Conservation (phyloP, 1,140 invertebrate genomes). For the Luehdorfia chinensis region DNA sequence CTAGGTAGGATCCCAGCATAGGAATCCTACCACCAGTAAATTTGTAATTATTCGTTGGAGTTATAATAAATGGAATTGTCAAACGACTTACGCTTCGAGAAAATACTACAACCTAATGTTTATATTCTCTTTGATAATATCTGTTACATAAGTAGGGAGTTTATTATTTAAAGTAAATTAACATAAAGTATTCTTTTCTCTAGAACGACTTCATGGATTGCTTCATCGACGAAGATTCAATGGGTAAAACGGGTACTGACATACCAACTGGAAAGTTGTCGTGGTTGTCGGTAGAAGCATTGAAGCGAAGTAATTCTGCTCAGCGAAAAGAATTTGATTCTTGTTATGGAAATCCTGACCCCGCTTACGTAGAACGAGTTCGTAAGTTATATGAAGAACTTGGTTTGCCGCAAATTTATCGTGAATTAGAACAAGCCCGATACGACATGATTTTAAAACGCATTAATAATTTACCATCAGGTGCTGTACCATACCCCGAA, state of each 20-base stretch:
- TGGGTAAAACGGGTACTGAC: conserved; percentile 90
- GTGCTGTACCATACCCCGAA: background rate
- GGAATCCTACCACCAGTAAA: too few relatives aligned
- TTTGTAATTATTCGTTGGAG: too few relatives aligned
- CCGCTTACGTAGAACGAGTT: conserved; percentile 81
- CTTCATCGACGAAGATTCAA: conserved; percentile 83
- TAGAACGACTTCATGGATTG: conserved; percentile 93
- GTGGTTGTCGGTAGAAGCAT: conserved; percentile 90
- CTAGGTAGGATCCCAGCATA: too few relatives aligned
- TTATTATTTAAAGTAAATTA: too few relatives aligned
- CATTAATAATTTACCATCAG: background rate
- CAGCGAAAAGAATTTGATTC: conserved; percentile 84
- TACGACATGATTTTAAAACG: conserved; percentile 30
- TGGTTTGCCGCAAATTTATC: conserved; percentile 73
- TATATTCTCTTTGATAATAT: too few relatives aligned
- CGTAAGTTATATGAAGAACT: conserved; percentile 88
- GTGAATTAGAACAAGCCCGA: conserved; percentile 29
- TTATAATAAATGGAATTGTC: too few relatives aligned
- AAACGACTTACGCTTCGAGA: too few relatives aligned
- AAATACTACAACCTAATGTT: too few relatives aligned
- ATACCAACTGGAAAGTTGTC: conserved; percentile 95
- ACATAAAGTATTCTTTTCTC: too few relatives aligned
- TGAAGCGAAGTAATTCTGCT: conserved; percentile 81
- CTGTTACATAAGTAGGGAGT: too few relatives aligned
- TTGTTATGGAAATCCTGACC: conserved; percentile 84